Conservation (phyloP, 2,113 vertebrate species). For the Hypanus sabinus region DNA sequence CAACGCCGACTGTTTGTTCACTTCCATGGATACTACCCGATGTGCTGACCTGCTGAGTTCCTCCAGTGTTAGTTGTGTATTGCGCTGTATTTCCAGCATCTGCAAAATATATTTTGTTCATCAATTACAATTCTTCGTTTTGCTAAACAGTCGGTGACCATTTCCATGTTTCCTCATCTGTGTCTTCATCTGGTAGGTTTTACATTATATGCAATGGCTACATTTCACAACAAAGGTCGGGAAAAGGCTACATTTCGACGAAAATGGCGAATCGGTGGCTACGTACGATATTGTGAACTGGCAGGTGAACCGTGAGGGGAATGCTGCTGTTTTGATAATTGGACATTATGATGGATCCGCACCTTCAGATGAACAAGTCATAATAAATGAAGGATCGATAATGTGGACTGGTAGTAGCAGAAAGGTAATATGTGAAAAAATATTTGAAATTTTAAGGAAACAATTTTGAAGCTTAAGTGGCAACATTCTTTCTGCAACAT, state of each 20-base stretch:
- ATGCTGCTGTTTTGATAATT: too few relatives aligned
- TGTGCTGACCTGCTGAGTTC: too few relatives aligned
- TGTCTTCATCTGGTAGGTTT: not conserved
- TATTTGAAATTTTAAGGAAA: too few relatives aligned
- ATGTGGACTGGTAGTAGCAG: not conserved
- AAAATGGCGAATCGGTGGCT: conserved; percentile 36
- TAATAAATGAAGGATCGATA: conserved; percentile 11
- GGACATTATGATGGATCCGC: conserved; percentile 32
- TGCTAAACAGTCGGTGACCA: too few relatives aligned
- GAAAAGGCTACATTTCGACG: conserved; percentile 20
- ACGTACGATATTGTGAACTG: conserved; percentile 32
- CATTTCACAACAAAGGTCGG: conserved; percentile 19
- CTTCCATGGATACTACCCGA: too few relatives aligned
- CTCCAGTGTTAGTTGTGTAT: too few relatives aligned
- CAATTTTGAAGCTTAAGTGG: not conserved
- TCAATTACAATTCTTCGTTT: too few relatives aligned
- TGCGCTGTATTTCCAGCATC: too few relatives aligned
- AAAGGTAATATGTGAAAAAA: not conserved
- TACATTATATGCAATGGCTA: conserved; percentile 3
- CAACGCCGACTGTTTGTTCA: too few relatives aligned
- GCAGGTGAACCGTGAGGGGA: not conserved
- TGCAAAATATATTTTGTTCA: too few relatives aligned
- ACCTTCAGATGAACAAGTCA: not conserved
- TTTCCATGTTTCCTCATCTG: not conserved
- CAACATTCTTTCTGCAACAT: too few relatives aligned